A percentile compares a stretch with the other conserved stretches of the same genome.
Evolutionary conservation across 2,113 vertebrate species (phyloP).

Genomic region (Myxocyprinus asiaticus): DNA sequence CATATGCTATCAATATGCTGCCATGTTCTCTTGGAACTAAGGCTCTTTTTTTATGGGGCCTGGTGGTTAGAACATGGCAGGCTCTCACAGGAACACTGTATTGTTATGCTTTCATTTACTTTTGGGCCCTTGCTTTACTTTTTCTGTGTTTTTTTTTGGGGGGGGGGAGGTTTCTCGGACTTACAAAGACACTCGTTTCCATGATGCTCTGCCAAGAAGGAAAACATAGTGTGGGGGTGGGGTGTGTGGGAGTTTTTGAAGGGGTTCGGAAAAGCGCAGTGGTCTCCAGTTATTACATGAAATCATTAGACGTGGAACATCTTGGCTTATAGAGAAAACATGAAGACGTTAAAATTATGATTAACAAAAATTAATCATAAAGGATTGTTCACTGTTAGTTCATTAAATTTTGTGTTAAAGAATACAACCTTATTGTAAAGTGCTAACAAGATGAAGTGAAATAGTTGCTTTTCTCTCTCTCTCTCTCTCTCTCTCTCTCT

Average conservation of each 20-base stretch:
- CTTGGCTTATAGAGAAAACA: conserved; percentile 56
- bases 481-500: too few species aligned
- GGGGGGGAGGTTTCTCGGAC: too few species aligned
- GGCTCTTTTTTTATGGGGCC: conserved; percentile 57
- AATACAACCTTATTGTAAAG: too few species aligned
- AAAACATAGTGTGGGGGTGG: conserved; percentile 65
- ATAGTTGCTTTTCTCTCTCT: too few species aligned
- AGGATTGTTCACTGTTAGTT: too few species aligned
- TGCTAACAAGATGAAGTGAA: too few species aligned
- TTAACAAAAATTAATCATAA: too few species aligned
- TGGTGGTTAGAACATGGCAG: conserved; percentile 60
- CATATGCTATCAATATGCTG: conserved; percentile 69
- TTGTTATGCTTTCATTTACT: conserved; percentile 64
- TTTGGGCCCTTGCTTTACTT: conserved; percentile 34
- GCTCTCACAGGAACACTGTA: conserved; percentile 57
- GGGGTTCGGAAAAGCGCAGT: conserved; percentile 61
- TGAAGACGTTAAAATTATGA: neutral
- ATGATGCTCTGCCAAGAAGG: conserved; percentile 75
- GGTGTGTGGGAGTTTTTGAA: conserved; percentile 66
- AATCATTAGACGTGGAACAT: conserved; percentile 54
- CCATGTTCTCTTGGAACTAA: conserved; percentile 57
- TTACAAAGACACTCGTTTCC: conserved; percentile 78
- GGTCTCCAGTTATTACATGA: conserved; percentile 62
- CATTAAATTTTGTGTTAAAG: too few species aligned
- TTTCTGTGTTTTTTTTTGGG: conserved; percentile 62